These are phyloP conservation scores for Chaenogobius annularis DNA, from an alignment of 2,113 vertebrate genomes.

Conservation along the genomic window DNA sequence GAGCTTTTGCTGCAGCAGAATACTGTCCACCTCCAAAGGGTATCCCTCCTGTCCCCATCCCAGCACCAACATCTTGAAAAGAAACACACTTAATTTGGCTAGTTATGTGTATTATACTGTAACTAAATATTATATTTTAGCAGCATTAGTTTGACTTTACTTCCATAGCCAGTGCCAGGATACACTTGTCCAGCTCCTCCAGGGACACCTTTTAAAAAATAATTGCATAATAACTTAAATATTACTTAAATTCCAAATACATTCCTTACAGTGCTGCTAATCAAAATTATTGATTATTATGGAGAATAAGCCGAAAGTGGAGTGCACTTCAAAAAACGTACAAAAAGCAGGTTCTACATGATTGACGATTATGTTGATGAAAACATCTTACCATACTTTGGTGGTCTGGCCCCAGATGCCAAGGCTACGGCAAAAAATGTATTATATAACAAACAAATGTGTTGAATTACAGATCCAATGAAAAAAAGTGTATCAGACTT, in stretches of 20 bases:
- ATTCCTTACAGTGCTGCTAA: background rate
- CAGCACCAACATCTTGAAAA: background rate
- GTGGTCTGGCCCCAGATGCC: slow-evolving; percentile 50
- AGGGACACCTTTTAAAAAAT: slow-evolving; percentile 29
- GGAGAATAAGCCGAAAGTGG: too few species aligned
- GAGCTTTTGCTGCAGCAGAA: slow-evolving; percentile 51
- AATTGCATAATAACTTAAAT: background rate
- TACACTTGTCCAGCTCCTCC: slow-evolving; percentile 42
- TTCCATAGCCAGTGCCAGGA: slow-evolving; percentile 43
- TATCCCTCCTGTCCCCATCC: background rate
- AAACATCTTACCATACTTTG: slow-evolving; percentile 57
- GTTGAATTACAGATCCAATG: background rate
- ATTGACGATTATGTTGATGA: background rate
- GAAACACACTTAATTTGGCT: background rate
- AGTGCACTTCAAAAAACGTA: too few species aligned
- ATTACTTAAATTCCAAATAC: background rate
- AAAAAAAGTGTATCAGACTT: slow-evolving; percentile 8
- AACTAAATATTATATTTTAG: background rate
- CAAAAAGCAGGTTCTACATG: too few species aligned
- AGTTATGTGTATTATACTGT: background rate
- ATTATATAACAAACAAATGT: background rate
- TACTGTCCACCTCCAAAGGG: slow-evolving; percentile 25
- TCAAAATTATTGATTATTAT: too few species aligned
- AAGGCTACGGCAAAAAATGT: slow-evolving; percentile 27
- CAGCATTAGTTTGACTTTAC: slow-evolving; percentile 30